Evolutionary conservation across 37 sponge, comb jelly and placozoan species (phyloP).

Genomic region (Ephydatia muelleri): DNA sequence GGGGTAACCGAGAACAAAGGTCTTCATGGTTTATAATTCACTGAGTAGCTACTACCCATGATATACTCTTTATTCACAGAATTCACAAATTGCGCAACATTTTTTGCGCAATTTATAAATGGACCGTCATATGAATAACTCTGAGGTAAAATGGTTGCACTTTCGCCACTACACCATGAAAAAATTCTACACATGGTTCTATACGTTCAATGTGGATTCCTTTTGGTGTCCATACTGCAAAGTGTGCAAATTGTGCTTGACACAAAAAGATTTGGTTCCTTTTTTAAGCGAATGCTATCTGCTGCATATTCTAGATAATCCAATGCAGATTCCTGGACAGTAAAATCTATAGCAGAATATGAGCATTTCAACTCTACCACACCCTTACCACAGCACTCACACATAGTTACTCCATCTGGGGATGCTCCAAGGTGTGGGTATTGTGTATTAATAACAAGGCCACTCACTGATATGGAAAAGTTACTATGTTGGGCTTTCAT

Average conservation of each 20-base stretch:
- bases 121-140: too few species aligned
- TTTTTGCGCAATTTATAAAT: too few species aligned
- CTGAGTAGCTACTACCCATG: too few species aligned
- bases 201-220: neutral
- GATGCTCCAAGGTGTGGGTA: conserved; percentile 30
- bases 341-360: neutral
- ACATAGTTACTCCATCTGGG: conserved; percentile 37
- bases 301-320: neutral
- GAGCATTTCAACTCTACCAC: neutral
- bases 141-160: neutral
- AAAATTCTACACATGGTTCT: neutral
- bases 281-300: neutral
- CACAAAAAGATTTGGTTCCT: neutral
- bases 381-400: conserved; percentile 36
- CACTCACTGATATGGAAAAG: neutral
- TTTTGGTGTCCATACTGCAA: neutral
- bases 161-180: neutral
- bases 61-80: too few species aligned
- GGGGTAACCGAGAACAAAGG: too few species aligned
- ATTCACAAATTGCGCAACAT: too few species aligned
- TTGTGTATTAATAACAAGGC: neutral
- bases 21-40: too few species aligned
- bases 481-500: neutral
- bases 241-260: neutral
- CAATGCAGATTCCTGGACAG: neutral